phyloP scores from a whole-genome alignment of 37 sponge, comb jelly and placozoan genomes.

The Lycopodina hypogea region DNA sequence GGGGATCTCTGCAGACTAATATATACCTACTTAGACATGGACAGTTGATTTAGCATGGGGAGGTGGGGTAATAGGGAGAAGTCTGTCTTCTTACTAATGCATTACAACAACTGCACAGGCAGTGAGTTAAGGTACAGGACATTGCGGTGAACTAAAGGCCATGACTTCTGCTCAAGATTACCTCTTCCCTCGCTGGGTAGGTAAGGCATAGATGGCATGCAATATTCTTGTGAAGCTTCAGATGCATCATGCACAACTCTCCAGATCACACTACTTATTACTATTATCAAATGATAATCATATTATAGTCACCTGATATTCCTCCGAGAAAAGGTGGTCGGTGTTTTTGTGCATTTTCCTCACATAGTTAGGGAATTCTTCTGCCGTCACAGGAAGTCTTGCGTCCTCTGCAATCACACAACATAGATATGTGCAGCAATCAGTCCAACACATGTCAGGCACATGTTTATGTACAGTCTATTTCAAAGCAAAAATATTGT shows the following conservation, averaged over 20 bases:
- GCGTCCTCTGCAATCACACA: conserved; percentile 31
- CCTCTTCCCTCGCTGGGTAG: too few species aligned
- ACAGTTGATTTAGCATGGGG: too few species aligned
- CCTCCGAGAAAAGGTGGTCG: conserved; percentile 79
- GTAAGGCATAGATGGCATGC: not conserved
- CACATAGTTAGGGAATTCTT: conserved; percentile 40
- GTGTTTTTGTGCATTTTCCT: conserved; percentile 53
- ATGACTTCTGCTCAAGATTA: too few species aligned
- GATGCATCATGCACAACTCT: not conserved
- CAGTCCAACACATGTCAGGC: too few species aligned
- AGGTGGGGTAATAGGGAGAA: too few species aligned
- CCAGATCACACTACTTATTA: not conserved
- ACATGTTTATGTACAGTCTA: not conserved
- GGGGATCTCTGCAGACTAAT: too few species aligned
- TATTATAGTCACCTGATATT: conserved; percentile 59
- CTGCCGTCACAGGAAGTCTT: conserved; percentile 22
- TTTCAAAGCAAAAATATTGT: not conserved
- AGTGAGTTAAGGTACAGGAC: too few species aligned
- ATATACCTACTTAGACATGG: too few species aligned
- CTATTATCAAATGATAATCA: not conserved
- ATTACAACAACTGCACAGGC: too few species aligned
- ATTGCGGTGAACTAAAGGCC: too few species aligned
- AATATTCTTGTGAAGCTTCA: not conserved
- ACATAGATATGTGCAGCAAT: not conserved
- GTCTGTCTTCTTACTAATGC: too few species aligned